phyloP scores from a whole-genome alignment of 2,113 vertebrate genomes.

The Ceratotherium simum region DNA sequence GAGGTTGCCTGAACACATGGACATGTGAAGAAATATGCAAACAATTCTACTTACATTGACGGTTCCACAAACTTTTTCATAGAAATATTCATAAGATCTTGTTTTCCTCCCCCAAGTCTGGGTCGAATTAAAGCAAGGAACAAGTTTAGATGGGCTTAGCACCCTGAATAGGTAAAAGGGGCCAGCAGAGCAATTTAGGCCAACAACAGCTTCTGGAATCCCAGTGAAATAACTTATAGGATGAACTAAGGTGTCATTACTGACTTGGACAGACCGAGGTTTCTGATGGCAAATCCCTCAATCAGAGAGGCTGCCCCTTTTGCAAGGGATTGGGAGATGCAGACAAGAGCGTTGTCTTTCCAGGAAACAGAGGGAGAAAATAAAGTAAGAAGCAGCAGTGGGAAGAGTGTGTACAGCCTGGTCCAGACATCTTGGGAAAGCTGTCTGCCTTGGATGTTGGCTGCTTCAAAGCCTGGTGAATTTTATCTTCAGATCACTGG shows the following conservation, averaged over 20 bases:
- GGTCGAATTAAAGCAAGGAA: background rate
- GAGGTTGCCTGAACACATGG: no score
- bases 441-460: background rate
- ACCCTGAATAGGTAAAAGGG: background rate
- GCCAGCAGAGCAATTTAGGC: background rate
- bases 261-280: background rate
- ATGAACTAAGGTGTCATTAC: background rate
- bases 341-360: no score
- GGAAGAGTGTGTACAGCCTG: no score
- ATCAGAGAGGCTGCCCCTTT: background rate
- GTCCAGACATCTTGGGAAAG: background rate
- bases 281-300: background rate
- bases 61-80: no score
- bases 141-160: background rate
- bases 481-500: background rate
- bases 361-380: no score
- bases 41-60: no score
- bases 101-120: no score
- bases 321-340: background rate
- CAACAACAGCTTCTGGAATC: accelerated
- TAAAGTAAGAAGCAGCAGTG: no score
- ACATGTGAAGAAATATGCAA: no score
- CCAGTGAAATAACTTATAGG: background rate
- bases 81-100: no score
- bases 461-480: background rate